A percentile compares a stretch with the other conserved stretches of the same genome.
phyloP scores from a whole-genome alignment of 2,888 invertebrate genomes.

The Trichopria drosophilae region DNA sequence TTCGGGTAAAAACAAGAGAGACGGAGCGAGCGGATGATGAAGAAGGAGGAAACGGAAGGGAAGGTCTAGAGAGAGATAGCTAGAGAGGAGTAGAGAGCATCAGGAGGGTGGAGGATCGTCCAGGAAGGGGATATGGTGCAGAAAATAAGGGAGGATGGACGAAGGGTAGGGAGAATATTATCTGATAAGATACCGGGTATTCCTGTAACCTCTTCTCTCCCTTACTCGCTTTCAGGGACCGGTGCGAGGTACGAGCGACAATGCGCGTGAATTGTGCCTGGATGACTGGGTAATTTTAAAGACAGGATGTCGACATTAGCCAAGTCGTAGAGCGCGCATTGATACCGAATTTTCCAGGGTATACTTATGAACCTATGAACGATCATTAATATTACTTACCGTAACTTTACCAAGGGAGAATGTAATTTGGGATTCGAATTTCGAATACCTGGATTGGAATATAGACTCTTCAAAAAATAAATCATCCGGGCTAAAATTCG shows the following conservation, averaged over 20 bases:
- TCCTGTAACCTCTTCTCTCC: constrained; percentile 3
- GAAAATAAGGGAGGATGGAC: constrained; percentile 16
- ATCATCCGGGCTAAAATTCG: too few relatives aligned
- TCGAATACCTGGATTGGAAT: too few relatives aligned
- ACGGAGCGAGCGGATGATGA: constrained; percentile 25
- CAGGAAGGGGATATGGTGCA: background rate
- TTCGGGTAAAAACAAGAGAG: constrained; percentile 31
- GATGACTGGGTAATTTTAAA: constrained; percentile 58
- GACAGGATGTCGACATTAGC: constrained; percentile 56
- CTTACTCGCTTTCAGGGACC: constrained; percentile 10
- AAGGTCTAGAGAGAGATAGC: constrained; percentile 15
- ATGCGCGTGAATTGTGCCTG: constrained; percentile 56
- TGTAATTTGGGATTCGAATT: too few relatives aligned
- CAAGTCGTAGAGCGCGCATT: constrained; percentile 47
- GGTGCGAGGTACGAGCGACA: constrained; percentile 47
- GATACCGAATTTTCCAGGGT: constrained; percentile 52
- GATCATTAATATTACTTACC: constrained; percentile 59
- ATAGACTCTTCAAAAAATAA: too few relatives aligned
- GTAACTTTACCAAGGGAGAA: constrained; percentile 32
- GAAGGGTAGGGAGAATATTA: constrained; percentile 27
- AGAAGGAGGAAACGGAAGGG: constrained; percentile 29
- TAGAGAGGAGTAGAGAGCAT: constrained; percentile 14
- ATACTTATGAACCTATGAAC: too few relatives aligned
- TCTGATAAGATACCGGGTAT: constrained; percentile 34
- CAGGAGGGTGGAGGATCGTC: constrained; percentile 24